These are phyloP conservation scores for Dichetophora obliterata DNA, from an alignment of 2,888 invertebrate species.

Conservation along the genomic window DNA sequence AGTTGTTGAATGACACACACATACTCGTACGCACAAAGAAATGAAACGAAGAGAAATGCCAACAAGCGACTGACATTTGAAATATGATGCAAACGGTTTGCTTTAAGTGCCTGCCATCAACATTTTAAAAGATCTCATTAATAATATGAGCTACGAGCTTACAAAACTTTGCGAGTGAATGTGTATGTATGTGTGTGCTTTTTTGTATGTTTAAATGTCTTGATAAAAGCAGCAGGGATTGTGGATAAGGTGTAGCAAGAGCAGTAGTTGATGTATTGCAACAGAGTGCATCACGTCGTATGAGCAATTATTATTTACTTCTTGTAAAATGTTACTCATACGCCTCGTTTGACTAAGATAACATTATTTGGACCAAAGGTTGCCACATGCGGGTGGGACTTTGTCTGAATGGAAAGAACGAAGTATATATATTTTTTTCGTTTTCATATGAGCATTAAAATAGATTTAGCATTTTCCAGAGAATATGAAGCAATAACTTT, in stretches of 20 bases:
- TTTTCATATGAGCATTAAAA: too few relatives aligned
- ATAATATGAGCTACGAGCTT: conserved; percentile 31
- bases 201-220: neutral
- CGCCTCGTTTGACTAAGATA: neutral
- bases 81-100: conserved; percentile 66
- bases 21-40: neutral
- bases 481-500: too few relatives aligned
- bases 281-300: conserved; percentile 20
- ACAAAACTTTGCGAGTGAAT: neutral
- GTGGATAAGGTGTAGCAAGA: neutral
- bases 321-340: neutral
- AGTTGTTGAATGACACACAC: neutral
- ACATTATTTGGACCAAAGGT: too few relatives aligned
- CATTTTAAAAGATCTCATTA: conserved; percentile 51
- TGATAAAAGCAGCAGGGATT: neutral
- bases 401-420: too few relatives aligned
- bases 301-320: conserved; percentile 1
- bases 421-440: too few relatives aligned
- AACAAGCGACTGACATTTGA: conserved; percentile 60
- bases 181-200: neutral
- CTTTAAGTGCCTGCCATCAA: conserved; percentile 61
- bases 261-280: neutral
- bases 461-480: too few relatives aligned
- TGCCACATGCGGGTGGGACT: too few relatives aligned
- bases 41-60: conserved; percentile 31